Base-by-base conservation (phyloP, 2,888 invertebrate species). In the Lasioglossum lativentre region DNA sequence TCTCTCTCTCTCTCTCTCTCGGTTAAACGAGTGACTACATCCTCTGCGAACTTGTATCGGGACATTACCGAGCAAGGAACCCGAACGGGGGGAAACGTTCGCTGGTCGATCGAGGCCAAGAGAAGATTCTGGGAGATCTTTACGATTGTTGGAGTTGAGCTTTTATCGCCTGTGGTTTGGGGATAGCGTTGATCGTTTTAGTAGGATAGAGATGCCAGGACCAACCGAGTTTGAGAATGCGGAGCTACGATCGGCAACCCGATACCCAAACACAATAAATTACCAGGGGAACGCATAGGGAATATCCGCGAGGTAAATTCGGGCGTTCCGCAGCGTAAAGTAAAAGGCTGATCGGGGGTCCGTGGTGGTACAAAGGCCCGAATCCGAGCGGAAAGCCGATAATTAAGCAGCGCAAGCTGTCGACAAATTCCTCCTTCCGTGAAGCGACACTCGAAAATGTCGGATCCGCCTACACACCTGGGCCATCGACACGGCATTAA, bases 401-500 rank as follows among this genome's bases (percentile, higher is more conserved):
- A 72, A 72, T 72, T 45, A 76, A 45, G 66, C 63, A 27, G 19
- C 47, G 38, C 30, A 27, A 30, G n/a, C 38, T 40, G 72, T 59
- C 59, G 78, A 63, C 59, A 14, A 40, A 73, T 78, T 78, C 47
- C 63, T 72, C 52, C 75, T 19, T 52, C 40, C 63, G 30, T 76
- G 66, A 68, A 45, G 40, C 30, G 16, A 47, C 30, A 34, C 42
- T n/a, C n/a, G 45, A 16, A 52, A 75, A 52, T 40, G 68, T 27
- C 10, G 66, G 66, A 27, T 47, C 30, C 34, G 52, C 34, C 70
- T 34, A 63, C 38, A 30, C 19, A 30, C 19, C 42, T 59, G 74
- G 74, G 10, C 38, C 40, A 75, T 74, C 59, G 66, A 70, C 52
- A 47, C 19, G 19, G 42, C 34, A 77, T 78, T 78, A 81, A 78